Evolutionary conservation across 2,888 invertebrate species (phyloP).

Genomic region (Agonopterix arenella): DNA sequence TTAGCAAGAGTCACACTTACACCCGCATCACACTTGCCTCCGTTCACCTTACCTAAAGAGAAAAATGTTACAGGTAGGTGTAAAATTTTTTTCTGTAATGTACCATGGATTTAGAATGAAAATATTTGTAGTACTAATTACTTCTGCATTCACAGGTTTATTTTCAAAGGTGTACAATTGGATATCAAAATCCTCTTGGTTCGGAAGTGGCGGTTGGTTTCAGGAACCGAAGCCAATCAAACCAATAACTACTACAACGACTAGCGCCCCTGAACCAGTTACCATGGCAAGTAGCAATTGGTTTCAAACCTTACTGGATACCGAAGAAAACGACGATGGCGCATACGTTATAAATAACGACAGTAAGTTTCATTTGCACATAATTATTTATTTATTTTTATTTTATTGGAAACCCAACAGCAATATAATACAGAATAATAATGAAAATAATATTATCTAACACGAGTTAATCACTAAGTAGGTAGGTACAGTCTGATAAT

Average conservation of each 20-base stretch:
- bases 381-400: no score
- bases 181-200: slow-evolving; percentile 62
- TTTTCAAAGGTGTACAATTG: slow-evolving; percentile 52
- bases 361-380: slow-evolving; percentile 17
- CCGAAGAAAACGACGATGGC: slow-evolving; percentile 52
- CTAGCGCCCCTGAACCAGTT: slow-evolving; percentile 37
- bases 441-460: slow-evolving; percentile 10
- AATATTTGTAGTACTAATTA: neutral
- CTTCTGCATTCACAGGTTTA: slow-evolving; percentile 36
- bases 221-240: slow-evolving; percentile 31
- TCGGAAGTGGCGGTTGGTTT: slow-evolving; percentile 65
- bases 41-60: no score
- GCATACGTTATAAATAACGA: slow-evolving; percentile 28
- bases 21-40: no score
- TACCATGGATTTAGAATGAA: no score
- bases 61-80: no score
- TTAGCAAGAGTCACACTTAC: no score
- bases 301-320: slow-evolving; percentile 59
- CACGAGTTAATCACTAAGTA: neutral
- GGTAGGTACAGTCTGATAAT: neutral
- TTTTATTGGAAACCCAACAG: no score
- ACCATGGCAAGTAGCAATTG: slow-evolving; percentile 45
- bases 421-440: no score
- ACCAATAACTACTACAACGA: slow-evolving; percentile 34
- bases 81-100: no score